Percentiles rank a stretch among this genome's conserved stretches.
Conservation (phyloP, 2,797 vertebrate genomes). For the Sebastes itinus region DNA sequence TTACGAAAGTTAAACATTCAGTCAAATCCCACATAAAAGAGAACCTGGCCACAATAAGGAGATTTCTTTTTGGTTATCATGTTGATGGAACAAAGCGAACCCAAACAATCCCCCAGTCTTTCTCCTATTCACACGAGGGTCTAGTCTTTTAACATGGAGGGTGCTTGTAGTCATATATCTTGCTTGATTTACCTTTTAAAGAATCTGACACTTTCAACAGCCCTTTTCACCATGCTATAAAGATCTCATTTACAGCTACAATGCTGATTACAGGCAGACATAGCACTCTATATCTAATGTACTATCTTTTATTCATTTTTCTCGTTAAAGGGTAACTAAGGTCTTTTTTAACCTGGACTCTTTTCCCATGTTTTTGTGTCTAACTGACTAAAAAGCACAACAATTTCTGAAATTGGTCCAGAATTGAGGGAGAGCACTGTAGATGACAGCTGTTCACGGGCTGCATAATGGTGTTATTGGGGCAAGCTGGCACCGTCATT, state of each 20-base stretch:
- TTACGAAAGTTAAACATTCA: slow-evolving; percentile 29
- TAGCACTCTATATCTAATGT: not conserved
- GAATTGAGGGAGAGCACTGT: no score
- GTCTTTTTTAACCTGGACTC: no score
- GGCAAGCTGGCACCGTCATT: no score
- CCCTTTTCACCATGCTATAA: slow-evolving; percentile 3
- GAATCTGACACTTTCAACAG: not conserved
- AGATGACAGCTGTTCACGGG: no score
- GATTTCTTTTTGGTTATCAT: not conserved
- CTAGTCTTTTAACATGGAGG: slow-evolving; percentile 9
- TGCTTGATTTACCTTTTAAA: slow-evolving; percentile 7
- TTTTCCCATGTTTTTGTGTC: no score
- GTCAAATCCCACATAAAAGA: slow-evolving; percentile 38
- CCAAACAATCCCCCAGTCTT: slow-evolving; percentile 7
- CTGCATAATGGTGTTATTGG: no score
- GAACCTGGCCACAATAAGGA: slow-evolving; percentile 23
- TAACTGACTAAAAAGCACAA: no score
- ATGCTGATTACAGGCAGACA: not conserved
- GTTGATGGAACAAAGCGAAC: slow-evolving; percentile 28
- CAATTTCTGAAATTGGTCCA: no score
- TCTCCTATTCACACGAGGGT: not conserved
- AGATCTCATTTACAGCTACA: not conserved
- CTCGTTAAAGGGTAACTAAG: not conserved
- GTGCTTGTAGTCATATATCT: not conserved
- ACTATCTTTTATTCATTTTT: not conserved